Evolutionary conservation across 1,140 invertebrate species (phyloP).

Genomic region (Brachionus angularis): DNA sequence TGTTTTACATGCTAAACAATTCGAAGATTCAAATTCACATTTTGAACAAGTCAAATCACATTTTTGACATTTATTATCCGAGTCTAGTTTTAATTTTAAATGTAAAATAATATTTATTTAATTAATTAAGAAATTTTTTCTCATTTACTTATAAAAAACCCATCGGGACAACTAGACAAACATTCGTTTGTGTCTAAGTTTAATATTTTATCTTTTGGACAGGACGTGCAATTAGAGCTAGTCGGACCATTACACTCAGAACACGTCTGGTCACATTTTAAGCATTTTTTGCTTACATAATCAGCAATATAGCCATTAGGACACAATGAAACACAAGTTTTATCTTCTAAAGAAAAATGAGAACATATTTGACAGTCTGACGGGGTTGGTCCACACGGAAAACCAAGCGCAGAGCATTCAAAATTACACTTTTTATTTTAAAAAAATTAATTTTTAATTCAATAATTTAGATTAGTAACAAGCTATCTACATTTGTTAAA

Average conservation of each 20-base stretch:
- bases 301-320: slow-evolving; percentile 7
- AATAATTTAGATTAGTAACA: no score
- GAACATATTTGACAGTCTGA: neutral
- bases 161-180: neutral
- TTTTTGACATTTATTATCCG: slow-evolving; percentile 19
- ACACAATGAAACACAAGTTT: slow-evolving; percentile 28
- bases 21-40: slow-evolving; percentile 14
- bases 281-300: slow-evolving; percentile 4
- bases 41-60: slow-evolving; percentile 30
- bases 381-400: slow-evolving; percentile 13
- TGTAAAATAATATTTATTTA: neutral
- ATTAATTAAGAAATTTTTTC: neutral
- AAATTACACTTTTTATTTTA: slow-evolving; percentile 27
- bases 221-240: neutral
- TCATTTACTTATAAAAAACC: slow-evolving; percentile 16
- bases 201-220: neutral
- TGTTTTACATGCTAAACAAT: slow-evolving; percentile 25
- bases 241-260: slow-evolving; percentile 13
- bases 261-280: slow-evolving; percentile 26
- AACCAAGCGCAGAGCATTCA: neutral
- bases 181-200: neutral
- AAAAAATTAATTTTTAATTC: neutral
- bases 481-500: no score
- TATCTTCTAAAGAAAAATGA: slow-evolving; percentile 8
- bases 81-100: neutral